These are phyloP conservation scores for Andrena minutula DNA, from an alignment of 2,888 invertebrate genomes.

Conservation along the genomic window DNA sequence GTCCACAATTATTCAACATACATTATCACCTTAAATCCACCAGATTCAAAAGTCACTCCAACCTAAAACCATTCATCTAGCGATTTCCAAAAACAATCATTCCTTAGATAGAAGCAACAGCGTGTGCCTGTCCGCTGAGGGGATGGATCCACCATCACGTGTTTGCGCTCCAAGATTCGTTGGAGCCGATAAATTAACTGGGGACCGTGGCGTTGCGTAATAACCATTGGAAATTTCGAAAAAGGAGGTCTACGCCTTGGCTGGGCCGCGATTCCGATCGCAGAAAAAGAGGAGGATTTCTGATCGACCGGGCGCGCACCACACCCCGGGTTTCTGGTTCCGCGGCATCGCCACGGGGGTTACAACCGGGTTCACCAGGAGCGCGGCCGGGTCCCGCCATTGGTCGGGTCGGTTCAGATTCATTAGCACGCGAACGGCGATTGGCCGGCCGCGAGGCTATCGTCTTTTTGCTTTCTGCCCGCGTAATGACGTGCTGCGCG, in stretches of 20 bases:
- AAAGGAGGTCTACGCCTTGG: slow-evolving; percentile 21
- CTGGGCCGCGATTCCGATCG: slow-evolving; percentile 58
- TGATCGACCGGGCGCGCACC: slow-evolving; percentile 66
- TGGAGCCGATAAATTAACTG: slow-evolving; percentile 46
- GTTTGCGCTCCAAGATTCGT: slow-evolving; percentile 32
- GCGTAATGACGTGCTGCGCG: slow-evolving; percentile 80
- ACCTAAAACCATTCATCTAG: neutral
- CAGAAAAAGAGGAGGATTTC: slow-evolving; percentile 56
- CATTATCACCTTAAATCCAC: no score
- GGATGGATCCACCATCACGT: slow-evolving; percentile 25
- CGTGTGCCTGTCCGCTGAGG: neutral
- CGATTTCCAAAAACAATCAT: neutral
- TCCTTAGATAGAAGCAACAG: neutral
- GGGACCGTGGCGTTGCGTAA: slow-evolving; percentile 49
- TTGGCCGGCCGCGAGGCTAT: slow-evolving; percentile 75
- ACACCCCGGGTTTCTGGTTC: slow-evolving; percentile 66
- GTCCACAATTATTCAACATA: no score
- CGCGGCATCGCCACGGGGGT: slow-evolving; percentile 72
- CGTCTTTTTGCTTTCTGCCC: slow-evolving; percentile 78
- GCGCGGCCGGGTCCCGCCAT: slow-evolving; percentile 68
- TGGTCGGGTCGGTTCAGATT: slow-evolving; percentile 81
- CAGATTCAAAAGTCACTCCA: no score
- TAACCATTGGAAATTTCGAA: slow-evolving; percentile 44
- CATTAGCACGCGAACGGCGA: slow-evolving; percentile 79
- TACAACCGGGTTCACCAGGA: slow-evolving; percentile 69